Evolutionary conservation across 2,888 invertebrate genomes (phyloP).

Genomic region (Chymomyza fuscimana): DNA sequence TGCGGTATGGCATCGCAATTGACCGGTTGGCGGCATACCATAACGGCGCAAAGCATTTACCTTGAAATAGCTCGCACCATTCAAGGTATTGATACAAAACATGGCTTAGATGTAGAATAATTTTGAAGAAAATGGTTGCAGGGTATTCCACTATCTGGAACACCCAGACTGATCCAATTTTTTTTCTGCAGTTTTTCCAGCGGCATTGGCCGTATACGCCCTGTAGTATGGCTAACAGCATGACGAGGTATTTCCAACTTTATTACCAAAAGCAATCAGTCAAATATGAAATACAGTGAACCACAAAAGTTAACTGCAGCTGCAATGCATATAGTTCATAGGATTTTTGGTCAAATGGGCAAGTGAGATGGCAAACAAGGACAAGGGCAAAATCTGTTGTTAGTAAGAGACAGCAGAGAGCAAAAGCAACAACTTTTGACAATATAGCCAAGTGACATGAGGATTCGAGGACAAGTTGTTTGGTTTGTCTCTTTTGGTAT

Average conservation of each 20-base stretch:
- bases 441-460: slow-evolving; percentile 62
- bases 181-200: neutral
- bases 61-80: no score
- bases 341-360: slow-evolving; percentile 35
- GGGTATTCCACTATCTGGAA: neutral
- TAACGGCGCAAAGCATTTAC: no score
- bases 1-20: no score
- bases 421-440: slow-evolving; percentile 44
- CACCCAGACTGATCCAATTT: no score
- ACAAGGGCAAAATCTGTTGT: neutral
- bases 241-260: slow-evolving; percentile 48
- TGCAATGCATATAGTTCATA: slow-evolving; percentile 16
- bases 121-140: neutral
- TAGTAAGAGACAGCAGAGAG: neutral
- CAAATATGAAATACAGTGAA: slow-evolving; percentile 68
- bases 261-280: slow-evolving; percentile 70
- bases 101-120: no score
- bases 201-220: no score
- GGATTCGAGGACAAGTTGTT: slow-evolving; percentile 51
- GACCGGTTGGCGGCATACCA: no score
- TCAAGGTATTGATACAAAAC: no score
- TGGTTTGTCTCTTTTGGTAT: neutral
- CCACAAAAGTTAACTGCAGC: slow-evolving; percentile 58
- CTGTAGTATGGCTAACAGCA: slow-evolving; percentile 12
- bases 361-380: neutral